Base-by-base conservation (phyloP, 2,113 vertebrate genomes). In the Paramormyrops kingsleyae region DNA sequence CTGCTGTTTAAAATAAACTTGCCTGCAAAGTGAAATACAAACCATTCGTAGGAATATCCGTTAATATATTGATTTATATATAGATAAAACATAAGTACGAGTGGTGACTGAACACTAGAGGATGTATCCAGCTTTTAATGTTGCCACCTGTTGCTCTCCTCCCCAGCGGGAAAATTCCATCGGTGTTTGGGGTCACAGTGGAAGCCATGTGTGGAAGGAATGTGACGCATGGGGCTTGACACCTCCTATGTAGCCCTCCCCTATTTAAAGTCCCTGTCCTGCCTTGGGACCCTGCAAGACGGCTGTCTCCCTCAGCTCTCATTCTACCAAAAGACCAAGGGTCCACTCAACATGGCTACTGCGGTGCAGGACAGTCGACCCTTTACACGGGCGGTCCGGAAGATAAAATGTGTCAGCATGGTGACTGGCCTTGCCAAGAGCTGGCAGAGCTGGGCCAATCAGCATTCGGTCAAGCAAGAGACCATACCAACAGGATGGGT, bases 401-500 rank as follows among this genome's bases (percentile, higher is more conserved):
- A 95, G 91, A 93, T 96, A 44, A 94, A 93, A 88, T 96, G 95
- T 0, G 95, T 94, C 0, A 94, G 94, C 0, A 91, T 94, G 92
- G 96, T 96, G 74, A 93, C 92, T 44, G 95, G 91, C 80, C 86
- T 96, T 52, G 94, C 96, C 5, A 95, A 94, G 90, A 96, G 94
- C 83, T 96, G 96, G 96, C 96, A 97, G 91, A 95, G 93, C 70
- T 96, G 96, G 95, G 96, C 95, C 39, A 93, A 47, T 0, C 94
- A 95, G 0, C 94, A 95, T 89, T 9, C 90, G 0, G 88, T 53
- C 44, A 93, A 94, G 77, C 96, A 96, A 91, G 95, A 95, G n/a
- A n/a, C 91, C 19, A 94, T 95, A 83, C 96, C 96, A 0, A 87
- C 89, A 0, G 96, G 95, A 31, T 96, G 96, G 96, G 91, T 94